These are phyloP conservation scores for Netelia fuscicornis DNA, from an alignment of 2,888 invertebrate species.

Conservation along the genomic window DNA sequence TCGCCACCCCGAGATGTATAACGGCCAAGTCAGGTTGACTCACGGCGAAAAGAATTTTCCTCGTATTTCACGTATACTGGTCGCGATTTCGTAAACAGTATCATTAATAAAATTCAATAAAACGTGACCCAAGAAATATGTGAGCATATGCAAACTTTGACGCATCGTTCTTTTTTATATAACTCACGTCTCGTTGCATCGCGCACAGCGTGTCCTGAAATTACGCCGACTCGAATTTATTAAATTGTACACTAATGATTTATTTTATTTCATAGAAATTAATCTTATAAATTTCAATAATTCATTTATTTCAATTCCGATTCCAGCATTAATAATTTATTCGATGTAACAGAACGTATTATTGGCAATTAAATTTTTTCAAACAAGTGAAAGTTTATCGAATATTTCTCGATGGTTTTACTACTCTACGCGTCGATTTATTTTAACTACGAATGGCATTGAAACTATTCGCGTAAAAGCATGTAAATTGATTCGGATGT, in stretches of 20 bases:
- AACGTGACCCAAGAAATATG: neutral
- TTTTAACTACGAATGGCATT: neutral
- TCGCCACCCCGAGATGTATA: conserved; percentile 23
- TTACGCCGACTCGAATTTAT: too few relatives aligned
- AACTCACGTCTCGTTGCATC: neutral
- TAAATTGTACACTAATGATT: too few relatives aligned
- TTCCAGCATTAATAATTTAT: neutral
- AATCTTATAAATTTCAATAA: too few relatives aligned
- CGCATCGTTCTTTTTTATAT: neutral
- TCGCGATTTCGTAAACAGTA: conserved; percentile 40
- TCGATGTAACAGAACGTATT: neutral
- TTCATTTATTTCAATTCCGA: too few relatives aligned
- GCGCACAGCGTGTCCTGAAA: too few relatives aligned
- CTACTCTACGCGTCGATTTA: neutral
- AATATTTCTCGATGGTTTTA: too few relatives aligned
- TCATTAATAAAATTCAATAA: conserved; percentile 32
- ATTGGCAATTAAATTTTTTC: neutral
- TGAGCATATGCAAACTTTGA: neutral
- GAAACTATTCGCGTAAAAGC: neutral
- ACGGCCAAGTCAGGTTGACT: conserved; percentile 17
- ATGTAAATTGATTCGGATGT: neutral
- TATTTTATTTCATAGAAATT: too few relatives aligned
- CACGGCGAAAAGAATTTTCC: conserved; percentile 31
- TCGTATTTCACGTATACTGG: conserved; percentile 26
- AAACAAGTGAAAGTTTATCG: too few relatives aligned